Percentiles rank a stretch among this genome's conserved stretches.
phyloP scores from a whole-genome alignment of 2,888 invertebrate species.

The Oxystoma pomonae region DNA sequence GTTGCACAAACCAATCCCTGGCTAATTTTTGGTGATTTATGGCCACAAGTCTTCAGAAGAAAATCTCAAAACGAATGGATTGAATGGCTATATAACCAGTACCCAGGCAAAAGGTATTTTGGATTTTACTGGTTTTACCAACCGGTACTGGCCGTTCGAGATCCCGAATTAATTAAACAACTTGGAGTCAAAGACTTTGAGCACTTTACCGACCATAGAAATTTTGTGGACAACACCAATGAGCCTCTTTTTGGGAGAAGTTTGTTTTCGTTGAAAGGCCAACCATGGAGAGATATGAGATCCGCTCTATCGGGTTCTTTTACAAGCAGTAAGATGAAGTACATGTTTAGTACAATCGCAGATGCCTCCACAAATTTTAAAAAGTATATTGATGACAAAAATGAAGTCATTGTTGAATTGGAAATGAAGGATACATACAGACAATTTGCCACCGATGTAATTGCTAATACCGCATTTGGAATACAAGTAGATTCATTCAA shows the following conservation, averaged over 20 bases:
- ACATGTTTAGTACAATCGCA: constrained; percentile 42
- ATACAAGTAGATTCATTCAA: constrained; percentile 50
- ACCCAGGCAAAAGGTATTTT: constrained; percentile 30
- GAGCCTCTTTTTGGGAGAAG: constrained; percentile 52
- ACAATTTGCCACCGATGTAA: constrained; percentile 48
- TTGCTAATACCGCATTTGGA: constrained; percentile 45
- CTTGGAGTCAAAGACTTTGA: constrained; percentile 57
- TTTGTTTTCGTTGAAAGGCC: constrained; percentile 32
- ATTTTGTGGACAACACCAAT: constrained; percentile 32
- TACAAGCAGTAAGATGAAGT: constrained; percentile 48
- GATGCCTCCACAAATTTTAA: constrained; percentile 22
- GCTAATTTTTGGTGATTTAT: constrained; percentile 25
- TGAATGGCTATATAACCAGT: constrained; percentile 22
- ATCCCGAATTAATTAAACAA: constrained; percentile 57
- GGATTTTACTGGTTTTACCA: constrained; percentile 30
- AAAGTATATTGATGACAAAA: constrained; percentile 18
- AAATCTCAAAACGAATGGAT: constrained; percentile 22
- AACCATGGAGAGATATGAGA: constrained; percentile 44
- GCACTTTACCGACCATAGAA: constrained; percentile 50
- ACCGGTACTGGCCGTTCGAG: constrained; percentile 51
- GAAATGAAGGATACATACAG: constrained; percentile 40
- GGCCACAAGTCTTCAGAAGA: constrained; percentile 14
- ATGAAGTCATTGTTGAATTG: constrained; percentile 27
- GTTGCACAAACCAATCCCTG: constrained; percentile 21
- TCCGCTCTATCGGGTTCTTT: constrained; percentile 47